Evolutionary conservation across 2,888 invertebrate species (phyloP).

Genomic region (Euplagia quadripunctaria): DNA sequence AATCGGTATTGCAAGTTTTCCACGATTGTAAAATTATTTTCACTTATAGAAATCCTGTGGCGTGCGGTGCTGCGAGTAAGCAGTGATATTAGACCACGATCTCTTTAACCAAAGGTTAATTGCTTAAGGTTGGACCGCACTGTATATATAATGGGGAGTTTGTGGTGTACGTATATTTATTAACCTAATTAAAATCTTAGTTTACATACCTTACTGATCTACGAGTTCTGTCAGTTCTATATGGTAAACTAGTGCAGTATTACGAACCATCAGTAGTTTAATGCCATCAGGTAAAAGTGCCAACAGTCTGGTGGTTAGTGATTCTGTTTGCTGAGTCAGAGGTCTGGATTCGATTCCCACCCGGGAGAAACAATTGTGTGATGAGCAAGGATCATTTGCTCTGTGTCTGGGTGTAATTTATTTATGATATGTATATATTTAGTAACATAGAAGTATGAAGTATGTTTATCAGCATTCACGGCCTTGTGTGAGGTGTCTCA

Average conservation of each 20-base stretch:
- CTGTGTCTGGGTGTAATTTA: too few species aligned
- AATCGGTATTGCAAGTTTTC: background rate
- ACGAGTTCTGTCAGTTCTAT: background rate
- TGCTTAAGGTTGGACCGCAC: background rate
- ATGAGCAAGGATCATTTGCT: too few species aligned
- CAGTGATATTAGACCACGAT: background rate
- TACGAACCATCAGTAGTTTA: background rate
- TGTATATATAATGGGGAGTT: background rate
- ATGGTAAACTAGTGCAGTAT: background rate
- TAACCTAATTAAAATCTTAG: constrained; percentile 1
- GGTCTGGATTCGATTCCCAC: too few species aligned
- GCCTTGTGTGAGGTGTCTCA: too few species aligned
- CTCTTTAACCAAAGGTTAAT: constrained; percentile 1
- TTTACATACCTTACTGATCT: background rate
- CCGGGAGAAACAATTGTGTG: too few species aligned
- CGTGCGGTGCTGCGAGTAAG: background rate
- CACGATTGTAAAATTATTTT: background rate
- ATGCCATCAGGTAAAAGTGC: too few species aligned
- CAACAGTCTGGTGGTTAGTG: too few species aligned
- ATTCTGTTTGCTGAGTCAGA: too few species aligned
- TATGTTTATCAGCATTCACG: too few species aligned
- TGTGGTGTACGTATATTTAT: background rate
- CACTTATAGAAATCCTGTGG: background rate
- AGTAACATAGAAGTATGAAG: too few species aligned
- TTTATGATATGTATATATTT: too few species aligned